phyloP scores from a whole-genome alignment of 2,888 invertebrate species.

The Trileptium ribeirensis region DNA sequence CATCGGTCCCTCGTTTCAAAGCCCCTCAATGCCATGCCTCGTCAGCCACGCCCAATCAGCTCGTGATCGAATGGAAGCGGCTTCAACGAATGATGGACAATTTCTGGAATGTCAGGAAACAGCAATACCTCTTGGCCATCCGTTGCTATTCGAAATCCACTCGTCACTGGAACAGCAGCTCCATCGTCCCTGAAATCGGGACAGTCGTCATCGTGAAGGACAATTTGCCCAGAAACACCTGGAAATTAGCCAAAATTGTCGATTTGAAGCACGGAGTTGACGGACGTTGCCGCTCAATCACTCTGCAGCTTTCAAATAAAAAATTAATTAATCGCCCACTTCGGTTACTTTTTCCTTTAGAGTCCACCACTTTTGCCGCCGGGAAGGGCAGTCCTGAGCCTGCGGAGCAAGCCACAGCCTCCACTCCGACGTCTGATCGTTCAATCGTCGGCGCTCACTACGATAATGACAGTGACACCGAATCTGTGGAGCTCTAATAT shows the following conservation, averaged over 20 bases:
- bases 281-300: slow-evolving; percentile 1
- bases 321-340: slow-evolving; percentile 2
- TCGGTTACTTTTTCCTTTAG: neutral
- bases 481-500: neutral
- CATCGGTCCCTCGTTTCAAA: neutral
- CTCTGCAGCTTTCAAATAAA: slow-evolving; percentile 6
- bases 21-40: neutral
- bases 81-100: neutral
- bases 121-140: neutral
- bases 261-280: slow-evolving; percentile 9
- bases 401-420: neutral
- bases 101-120: slow-evolving; percentile 11
- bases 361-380: neutral
- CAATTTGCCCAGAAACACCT: slow-evolving; percentile 3
- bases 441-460: neutral
- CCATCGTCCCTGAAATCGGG: slow-evolving; percentile 8
- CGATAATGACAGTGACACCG: neutral
- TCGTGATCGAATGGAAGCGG: neutral
- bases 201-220: slow-evolving; percentile 13
- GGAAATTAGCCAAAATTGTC: slow-evolving; percentile 10
- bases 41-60: neutral
- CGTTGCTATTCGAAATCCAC: neutral
- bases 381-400: neutral
- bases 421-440: neutral
- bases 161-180: neutral